Conservation (phyloP, 2,888 invertebrate genomes). For the Mesopsocus fuscifrons region DNA sequence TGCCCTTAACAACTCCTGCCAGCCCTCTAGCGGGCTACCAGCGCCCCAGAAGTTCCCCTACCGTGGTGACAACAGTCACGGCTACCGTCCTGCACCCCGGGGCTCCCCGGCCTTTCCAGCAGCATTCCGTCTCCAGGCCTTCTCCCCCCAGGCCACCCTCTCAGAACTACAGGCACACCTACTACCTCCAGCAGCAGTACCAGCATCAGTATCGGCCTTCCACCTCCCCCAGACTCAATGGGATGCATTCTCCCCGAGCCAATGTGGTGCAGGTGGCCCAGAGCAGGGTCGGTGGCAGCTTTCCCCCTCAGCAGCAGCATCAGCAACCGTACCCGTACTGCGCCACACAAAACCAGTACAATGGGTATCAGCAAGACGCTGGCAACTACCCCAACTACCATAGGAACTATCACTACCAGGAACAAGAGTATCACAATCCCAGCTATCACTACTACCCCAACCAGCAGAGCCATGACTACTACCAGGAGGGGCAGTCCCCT, state of each 20-base stretch:
- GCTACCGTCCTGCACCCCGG: constrained; percentile 16
- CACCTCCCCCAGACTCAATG: constrained; percentile 12
- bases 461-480: constrained; percentile 11
- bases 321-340: constrained; percentile 1
- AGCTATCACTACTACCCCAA: constrained; percentile 8
- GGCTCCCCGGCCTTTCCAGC: constrained; percentile 1
- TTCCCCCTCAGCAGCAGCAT: constrained; percentile 8
- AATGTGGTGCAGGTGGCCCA: constrained; percentile 9
- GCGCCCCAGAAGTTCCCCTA: constrained; percentile 44
- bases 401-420: constrained; percentile 14
- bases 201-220: constrained; percentile 12
- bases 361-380: constrained; percentile 32
- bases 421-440: constrained; percentile 8
- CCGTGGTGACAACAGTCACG: constrained; percentile 36
- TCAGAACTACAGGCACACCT: constrained; percentile 3
- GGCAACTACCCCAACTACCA: constrained; percentile 26
- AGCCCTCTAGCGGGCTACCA: constrained; percentile 44
- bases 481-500: constrained; percentile 16
- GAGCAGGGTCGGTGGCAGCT: constrained; percentile 20
- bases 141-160: constrained; percentile 15
- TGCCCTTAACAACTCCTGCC: constrained; percentile 38
- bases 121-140: constrained; percentile 11
- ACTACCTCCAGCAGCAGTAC: constrained; percentile 11
- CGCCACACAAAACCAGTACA: constrained; percentile 23
- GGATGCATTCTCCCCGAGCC: constrained; percentile 14